Evolutionary conservation across 2,797 vertebrate species (phyloP), one percentile per base, ranked within the genome.

Genomic region (Scleropages formosus): DNA sequence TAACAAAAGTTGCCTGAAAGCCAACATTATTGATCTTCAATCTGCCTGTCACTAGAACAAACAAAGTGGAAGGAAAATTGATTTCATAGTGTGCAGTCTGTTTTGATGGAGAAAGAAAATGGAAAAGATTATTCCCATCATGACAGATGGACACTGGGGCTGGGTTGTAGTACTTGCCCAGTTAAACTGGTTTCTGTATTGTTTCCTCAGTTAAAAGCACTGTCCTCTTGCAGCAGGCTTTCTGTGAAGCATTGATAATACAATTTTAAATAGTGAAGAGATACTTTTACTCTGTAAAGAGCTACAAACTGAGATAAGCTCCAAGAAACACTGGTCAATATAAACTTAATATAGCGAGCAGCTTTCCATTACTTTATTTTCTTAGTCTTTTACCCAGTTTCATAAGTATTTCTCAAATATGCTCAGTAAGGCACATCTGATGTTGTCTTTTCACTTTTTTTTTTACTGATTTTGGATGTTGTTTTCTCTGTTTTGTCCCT

Each of bases 1-100:
- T n/a, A n/a, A n/a, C n/a, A n/a, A n/a, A n/a, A n/a, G 24, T 20
- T 62, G 47, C 26, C 73, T 58, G 63, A 73, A 67, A 56, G 75
- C 56, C 15, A 58, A 26, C 9, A 24, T 18, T n/a, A 46, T 31
- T 49, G 9, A 62, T 62, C 69, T 69, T 62, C 44, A 27, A 46
- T 69, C 22, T 53, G 15, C 59, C 10, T 61, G 11, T 24, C 63
- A 65, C 15, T 44, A 26, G 26, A 26, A 49, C 18, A 75, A 27
- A 75, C 24, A 59, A 58, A 56, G 51, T 58, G 22, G 64, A 59
- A 75, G 27, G 60, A 20, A 67, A 47, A 67, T 75, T 68, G 49
- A 67, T 75, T 75, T 75, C 74, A 58, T 59, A 13, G 56, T 46
- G 13, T 67, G 46, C 8, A 1, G 16, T 24, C 63, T 27, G 39